phyloP scores from a whole-genome alignment of 2,888 invertebrate species.

The Diaphora mendica region DNA sequence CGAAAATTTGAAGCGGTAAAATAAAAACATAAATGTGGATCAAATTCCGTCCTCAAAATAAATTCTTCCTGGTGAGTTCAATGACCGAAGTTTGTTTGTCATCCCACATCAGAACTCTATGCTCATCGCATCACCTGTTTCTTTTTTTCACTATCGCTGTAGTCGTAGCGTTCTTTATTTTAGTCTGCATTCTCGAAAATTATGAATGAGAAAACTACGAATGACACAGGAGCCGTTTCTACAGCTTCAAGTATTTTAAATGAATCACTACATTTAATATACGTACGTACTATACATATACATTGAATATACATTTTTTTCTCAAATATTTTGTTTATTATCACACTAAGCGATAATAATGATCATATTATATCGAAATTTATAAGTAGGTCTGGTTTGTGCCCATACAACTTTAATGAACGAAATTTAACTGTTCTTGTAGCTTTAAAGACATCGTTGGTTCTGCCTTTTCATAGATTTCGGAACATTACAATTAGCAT shows the following conservation, averaged over 20 bases:
- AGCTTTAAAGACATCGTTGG: constrained; percentile 28
- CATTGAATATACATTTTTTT: background rate
- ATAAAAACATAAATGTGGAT: constrained; percentile 35
- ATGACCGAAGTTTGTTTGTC: constrained; percentile 73
- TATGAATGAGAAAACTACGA: constrained; percentile 75
- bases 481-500: constrained; percentile 41
- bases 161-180: constrained; percentile 71
- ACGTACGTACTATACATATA: background rate
- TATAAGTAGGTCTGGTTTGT: constrained; percentile 20
- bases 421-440: constrained; percentile 32
- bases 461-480: constrained; percentile 27
- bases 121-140: constrained; percentile 73
- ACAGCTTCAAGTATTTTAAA: constrained; percentile 51
- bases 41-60: constrained; percentile 51
- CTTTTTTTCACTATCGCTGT: constrained; percentile 75
- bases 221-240: constrained; percentile 60
- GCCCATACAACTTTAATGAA: constrained; percentile 18
- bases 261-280: constrained; percentile 44
- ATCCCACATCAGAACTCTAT: constrained; percentile 63
- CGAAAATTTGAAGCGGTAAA: constrained; percentile 38
- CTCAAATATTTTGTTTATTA: constrained; percentile 16
- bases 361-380: constrained; percentile 17
- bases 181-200: constrained; percentile 63
- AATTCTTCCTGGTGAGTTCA: constrained; percentile 67
- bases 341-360: constrained; percentile 20